Evolutionary conservation across 2,888 invertebrate genomes (phyloP).

Genomic region (Petrolisthes manimaculis): DNA sequence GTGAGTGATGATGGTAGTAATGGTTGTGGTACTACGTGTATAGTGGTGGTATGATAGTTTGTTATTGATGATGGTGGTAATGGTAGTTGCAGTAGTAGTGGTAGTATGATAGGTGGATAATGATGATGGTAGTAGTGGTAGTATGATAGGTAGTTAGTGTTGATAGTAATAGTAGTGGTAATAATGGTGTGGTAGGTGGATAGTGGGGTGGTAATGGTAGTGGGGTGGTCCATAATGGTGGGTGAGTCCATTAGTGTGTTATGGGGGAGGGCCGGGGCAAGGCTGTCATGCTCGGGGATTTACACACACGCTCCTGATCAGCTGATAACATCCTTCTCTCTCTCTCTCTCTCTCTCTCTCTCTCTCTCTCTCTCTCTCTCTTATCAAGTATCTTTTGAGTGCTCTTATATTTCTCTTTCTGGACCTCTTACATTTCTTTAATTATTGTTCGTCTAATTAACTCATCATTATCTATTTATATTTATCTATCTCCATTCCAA

Average conservation of each 20-base stretch:
- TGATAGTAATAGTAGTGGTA: slow-evolving; percentile 4
- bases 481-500: too few species aligned
- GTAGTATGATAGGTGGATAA: background rate
- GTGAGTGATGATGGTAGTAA: too few species aligned
- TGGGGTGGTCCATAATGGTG: slow-evolving; percentile 36
- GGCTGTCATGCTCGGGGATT: slow-evolving; percentile 18
- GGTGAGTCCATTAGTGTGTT: slow-evolving; percentile 45
- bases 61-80: too few species aligned
- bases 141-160: background rate
- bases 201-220: slow-evolving; percentile 28
- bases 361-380: background rate
- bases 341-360: too few species aligned
- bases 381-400: too few species aligned
- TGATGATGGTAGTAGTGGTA: slow-evolving; percentile 8
- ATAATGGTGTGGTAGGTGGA: background rate
- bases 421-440: too few species aligned
- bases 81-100: too few species aligned
- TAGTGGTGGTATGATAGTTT: too few species aligned
- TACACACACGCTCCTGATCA: slow-evolving; percentile 11
- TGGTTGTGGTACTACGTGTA: too few species aligned
- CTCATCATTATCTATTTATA: too few species aligned
- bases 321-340: background rate
- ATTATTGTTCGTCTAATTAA: too few species aligned
- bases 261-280: slow-evolving; percentile 32
- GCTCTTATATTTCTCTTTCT: too few species aligned